These are phyloP conservation scores for Psilopsiagon aurifrons DNA, from an alignment of 2,113 vertebrate genomes.

Conservation along the genomic window DNA sequence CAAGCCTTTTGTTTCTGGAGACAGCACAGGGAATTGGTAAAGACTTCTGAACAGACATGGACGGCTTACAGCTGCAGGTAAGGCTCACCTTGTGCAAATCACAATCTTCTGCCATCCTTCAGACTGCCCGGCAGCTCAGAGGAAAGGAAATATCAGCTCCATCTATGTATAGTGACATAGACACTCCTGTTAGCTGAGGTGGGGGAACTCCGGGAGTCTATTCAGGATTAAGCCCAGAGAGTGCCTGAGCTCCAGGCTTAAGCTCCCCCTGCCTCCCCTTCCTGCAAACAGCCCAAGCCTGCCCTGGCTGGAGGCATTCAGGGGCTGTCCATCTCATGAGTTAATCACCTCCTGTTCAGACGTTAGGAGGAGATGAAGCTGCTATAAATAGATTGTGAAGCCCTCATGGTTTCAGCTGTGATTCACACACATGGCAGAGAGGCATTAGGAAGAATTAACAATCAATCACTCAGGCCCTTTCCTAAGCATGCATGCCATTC, in stretches of 20 bases:
- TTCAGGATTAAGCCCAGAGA: background rate
- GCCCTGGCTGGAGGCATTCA: background rate
- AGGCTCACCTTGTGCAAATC: background rate
- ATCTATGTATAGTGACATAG: background rate
- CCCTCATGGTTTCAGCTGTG: slow-evolving; percentile 28
- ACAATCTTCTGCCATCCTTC: background rate
- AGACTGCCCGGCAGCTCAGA: background rate
- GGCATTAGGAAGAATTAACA: slow-evolving; percentile 69
- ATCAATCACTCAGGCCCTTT: slow-evolving; percentile 39
- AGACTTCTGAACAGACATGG: slow-evolving; percentile 43
- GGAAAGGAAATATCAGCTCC: background rate
- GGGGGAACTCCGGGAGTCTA: background rate
- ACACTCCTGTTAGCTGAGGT: background rate
- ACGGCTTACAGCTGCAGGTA: slow-evolving; percentile 55
- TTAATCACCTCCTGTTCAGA: slow-evolving; percentile 44
- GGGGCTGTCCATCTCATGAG: background rate
- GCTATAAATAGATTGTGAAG: slow-evolving; percentile 60
- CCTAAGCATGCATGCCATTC: background rate
- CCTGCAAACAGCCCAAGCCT: background rate
- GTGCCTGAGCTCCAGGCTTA: background rate
- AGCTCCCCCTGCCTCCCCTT: background rate
- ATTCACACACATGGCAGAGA: slow-evolving; percentile 39
- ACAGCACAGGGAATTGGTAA: background rate
- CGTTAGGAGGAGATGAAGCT: slow-evolving; percentile 55
- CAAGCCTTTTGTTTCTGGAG: background rate